Evolutionary conservation across 1,140 invertebrate species (phyloP), one percentile per base, ranked within the genome.

Genomic region (Drosophila quadrilineata): DNA sequence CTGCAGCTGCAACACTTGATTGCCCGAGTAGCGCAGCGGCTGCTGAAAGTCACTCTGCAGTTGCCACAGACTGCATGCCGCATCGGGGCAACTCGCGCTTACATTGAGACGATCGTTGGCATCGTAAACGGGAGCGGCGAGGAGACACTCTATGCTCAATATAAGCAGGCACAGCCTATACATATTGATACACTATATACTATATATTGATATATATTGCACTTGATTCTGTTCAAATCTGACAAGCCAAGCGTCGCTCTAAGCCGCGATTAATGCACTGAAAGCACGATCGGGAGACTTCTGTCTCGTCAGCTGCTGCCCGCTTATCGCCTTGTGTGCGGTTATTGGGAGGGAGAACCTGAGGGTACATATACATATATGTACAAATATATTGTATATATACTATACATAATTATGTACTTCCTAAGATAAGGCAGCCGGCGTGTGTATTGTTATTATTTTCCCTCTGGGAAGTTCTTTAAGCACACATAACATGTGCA

Each of bases 61-160:
- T 43, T 41, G 36, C 53, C 41, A 24, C 12, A 88, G 9, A n/a
- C 46, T 57, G 50, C 85, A 88, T 12, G 41, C 36, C 4, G 17
- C 10, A 9, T 45, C 17, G 17, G 75, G 75, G 10, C 75, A 80
- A 33, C 36, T 75, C 38, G 65, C 60, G 21, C 48, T 80, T 3
- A 80, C 8, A 16, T 80, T 75, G 0, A 80, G 21, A 0, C 22
- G 5, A 16, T 38, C 40, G 1, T 10, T 41, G 29, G 24, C 29
- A 24, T 60, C 45, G 21, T 28, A 49, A n/a, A 69, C 28, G 8
- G 43, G 4, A 3, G 9, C 1, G 6, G 14, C 26, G 0, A 5
- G 22, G 43, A 38, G 19, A 10, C 40, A 5, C 3, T 12, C 0
- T 1, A 28, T 3, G 9, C 21, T 26, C 14, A 40, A 21, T 6